Evolutionary conservation across 2,888 invertebrate species (phyloP), one percentile per base, ranked within the genome.

Genomic region (Hofmannophila pseudospretella): DNA sequence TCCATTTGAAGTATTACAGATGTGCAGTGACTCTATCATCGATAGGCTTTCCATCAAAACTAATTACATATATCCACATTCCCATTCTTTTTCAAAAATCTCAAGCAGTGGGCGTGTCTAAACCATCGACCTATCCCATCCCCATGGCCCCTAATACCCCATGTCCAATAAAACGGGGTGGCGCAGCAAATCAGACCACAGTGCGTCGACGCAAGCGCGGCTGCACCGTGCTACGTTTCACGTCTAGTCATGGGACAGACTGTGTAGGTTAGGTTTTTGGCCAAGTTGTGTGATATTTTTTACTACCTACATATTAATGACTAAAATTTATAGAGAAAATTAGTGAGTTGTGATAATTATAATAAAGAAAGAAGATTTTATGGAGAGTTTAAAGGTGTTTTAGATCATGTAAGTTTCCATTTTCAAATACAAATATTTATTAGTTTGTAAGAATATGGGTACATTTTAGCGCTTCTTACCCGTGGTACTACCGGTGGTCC

Each of bases 71-170:
- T n/a, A n/a, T n/a, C n/a, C n/a, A n/a, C n/a, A n/a, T n/a, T n/a
- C n/a, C n/a, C n/a, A n/a, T n/a, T n/a, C n/a, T 4, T 27, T 12
- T 3, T n/a, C 22, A n/a, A 34, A 10, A 19, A 8, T 11, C n/a
- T 42, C 39, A 48, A 57, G 51, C 44, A 47, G 57, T 56, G 58
- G 77, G 78, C 70, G 79, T 70, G 58, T 54, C 16, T 16, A 34
- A 45, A 42, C 45, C 46, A 32, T 39, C 44, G 39, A 23, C 23
- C 23, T 23, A 20, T 20, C 23, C 23, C 4, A n/a, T n/a, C n/a
- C 4, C n/a, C 42, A 19, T 23, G 10, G n/a, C n/a, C 16, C 16
- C 16, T 16, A 16, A 16, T 16, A 16, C 3, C 16, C 16, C 16
- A 3, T 23, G 2, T n/a, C 3, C 39, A 36, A 51, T 58, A 67